Conservation (phyloP, 2,113 vertebrate genomes). For the Steatornis caripensis region DNA sequence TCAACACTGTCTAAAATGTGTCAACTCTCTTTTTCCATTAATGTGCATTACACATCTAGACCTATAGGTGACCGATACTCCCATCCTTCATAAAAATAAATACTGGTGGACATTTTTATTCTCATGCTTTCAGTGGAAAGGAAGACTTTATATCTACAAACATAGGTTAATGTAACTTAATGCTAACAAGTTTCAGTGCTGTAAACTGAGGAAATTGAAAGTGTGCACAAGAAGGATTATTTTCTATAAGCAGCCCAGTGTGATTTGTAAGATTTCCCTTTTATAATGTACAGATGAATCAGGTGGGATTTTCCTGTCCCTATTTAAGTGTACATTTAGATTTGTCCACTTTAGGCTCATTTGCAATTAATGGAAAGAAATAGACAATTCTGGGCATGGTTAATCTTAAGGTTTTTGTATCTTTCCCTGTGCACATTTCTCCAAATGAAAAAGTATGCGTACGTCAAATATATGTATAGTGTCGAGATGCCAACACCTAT, state of each 20-base stretch:
- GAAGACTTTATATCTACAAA: neutral
- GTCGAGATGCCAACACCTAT: neutral
- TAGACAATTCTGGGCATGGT: neutral
- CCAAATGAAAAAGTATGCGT: neutral
- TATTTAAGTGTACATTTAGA: neutral
- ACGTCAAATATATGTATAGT: neutral
- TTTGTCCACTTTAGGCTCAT: neutral
- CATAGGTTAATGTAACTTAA: neutral
- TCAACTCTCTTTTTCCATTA: neutral
- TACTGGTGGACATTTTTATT: neutral
- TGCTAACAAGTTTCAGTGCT: neutral
- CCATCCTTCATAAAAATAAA: neutral
- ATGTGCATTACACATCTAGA: neutral
- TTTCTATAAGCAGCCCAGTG: neutral
- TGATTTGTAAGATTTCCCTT: neutral
- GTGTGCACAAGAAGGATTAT: neutral
- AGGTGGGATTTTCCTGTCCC: neutral
- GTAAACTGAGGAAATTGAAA: neutral
- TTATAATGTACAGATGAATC: neutral
- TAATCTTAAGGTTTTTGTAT: neutral
- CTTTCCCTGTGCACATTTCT: neutral
- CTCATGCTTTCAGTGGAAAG: neutral
- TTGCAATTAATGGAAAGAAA: neutral
- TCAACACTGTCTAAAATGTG: neutral
- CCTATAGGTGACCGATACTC: neutral